Percentiles rank a stretch among this genome's conserved stretches.
These are phyloP conservation scores for Pristionchus fissidentatus DNA, from an alignment of 2,888 invertebrate genomes.

Conservation along the genomic window DNA sequence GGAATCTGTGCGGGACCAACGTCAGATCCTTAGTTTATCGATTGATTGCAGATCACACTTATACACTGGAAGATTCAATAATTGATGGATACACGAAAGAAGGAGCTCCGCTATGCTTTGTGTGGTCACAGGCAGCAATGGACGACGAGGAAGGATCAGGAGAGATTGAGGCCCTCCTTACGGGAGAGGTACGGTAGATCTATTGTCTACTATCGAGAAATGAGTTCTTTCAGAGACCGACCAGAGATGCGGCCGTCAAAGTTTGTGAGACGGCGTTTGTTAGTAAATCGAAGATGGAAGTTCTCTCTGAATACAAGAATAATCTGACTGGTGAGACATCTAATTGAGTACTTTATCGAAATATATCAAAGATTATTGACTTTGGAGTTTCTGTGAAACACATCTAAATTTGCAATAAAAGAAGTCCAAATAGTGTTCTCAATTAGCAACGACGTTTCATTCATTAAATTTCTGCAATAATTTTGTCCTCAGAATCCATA, in stretches of 20 bases:
- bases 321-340: slow-evolving; percentile 16
- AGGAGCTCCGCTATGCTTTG: neutral
- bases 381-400: too few relatives aligned
- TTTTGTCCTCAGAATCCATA: neutral
- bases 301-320: neutral
- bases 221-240: neutral
- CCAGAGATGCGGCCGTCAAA: neutral
- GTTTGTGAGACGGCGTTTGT: neutral
- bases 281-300: neutral
- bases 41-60: slow-evolving; percentile 12
- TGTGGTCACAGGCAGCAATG: neutral
- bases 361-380: too few relatives aligned
- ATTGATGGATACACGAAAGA: slow-evolving; percentile 32
- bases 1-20: slow-evolving; percentile 38
- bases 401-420: too few relatives aligned
- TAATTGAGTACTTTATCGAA: neutral
- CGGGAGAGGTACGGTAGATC: slow-evolving; percentile 18
- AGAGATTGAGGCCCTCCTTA: neutral
- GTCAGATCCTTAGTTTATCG: neutral
- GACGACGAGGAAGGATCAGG: slow-evolving; percentile 37
- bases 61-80: slow-evolving; percentile 29
- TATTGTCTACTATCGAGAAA: neutral
- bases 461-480: neutral
- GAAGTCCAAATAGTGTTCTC: too few relatives aligned
- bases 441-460: too few relatives aligned